Evolutionary conservation across 2,113 vertebrate species (phyloP), one percentile per base, ranked within the genome.

Genomic region (Empidonax alnorum): DNA sequence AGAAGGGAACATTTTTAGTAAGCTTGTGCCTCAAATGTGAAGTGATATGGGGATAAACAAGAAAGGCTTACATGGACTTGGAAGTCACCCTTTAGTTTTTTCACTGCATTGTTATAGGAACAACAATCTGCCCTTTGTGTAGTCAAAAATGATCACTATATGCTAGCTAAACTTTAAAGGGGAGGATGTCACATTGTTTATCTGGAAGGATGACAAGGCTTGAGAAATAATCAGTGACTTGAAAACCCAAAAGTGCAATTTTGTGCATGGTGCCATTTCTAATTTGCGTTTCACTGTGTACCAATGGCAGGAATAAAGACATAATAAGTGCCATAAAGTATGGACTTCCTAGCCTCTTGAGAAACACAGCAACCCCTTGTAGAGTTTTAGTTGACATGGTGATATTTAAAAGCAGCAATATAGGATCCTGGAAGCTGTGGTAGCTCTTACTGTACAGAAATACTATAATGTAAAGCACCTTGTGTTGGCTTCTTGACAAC

Each of bases 101-200:
- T 39, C 37, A 50, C 72, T 77, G 6, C 94, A 96, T 95, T 96
- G 83, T 91, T 91, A 95, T 66, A 88, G 89, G 68, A 97, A 91
- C 84, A 80, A 52, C 23, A 84, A 65, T 66, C 49, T 25, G 62
- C 49, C 77, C 93, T 96, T 89, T 7, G 10, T 63, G 41, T 28
- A 78, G 37, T 87, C 46, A 74, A 46, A 95, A 97, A 63, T 78
- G 46, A 94, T 84, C 52, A 37, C 78, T 80, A 28, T 78, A 39
- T 77, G 46, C n/a, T 93, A 87, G 85, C 50, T 72, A 61, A 63
- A 84, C 50, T 96, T 96, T 90, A 65, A 83, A 67, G 94, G 94
- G 74, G 90, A 80, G 58, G 50, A 90, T 97, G 92, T 50, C 49
- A 80, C 24, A 23, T 55, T 87, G 41, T 92, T 92, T 77, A 88